These are phyloP conservation scores for Xanthostigma xanthostigma DNA, from an alignment of 2,888 invertebrate genomes.

Conservation along the genomic window DNA sequence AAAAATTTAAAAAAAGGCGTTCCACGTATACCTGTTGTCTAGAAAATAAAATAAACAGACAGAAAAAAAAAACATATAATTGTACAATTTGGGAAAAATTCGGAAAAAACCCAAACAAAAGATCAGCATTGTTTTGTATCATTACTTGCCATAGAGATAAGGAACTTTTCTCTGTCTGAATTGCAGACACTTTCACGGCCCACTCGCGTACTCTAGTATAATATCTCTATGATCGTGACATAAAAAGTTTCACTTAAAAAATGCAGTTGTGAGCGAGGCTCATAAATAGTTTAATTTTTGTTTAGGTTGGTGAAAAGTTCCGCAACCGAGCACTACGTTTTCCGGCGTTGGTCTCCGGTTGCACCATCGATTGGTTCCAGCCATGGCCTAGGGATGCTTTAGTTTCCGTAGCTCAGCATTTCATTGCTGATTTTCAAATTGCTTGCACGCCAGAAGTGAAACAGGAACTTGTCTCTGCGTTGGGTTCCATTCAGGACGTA, in stretches of 20 bases:
- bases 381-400: constrained; percentile 95
- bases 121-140: too few relatives aligned
- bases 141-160: too few relatives aligned
- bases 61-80: too few relatives aligned
- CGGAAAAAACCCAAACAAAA: too few relatives aligned
- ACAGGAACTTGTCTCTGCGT: constrained; percentile 68
- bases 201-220: too few relatives aligned
- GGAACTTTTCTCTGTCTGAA: too few relatives aligned
- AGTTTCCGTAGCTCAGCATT: constrained; percentile 84
- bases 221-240: too few relatives aligned
- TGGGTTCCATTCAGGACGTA: constrained; percentile 88
- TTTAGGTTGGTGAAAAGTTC: constrained; percentile 87
- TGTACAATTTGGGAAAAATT: too few relatives aligned
- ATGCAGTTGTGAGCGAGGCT: neutral
- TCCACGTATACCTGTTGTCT: too few relatives aligned
- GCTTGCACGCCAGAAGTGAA: constrained; percentile 76
- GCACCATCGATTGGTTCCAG: constrained; percentile 97
- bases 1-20: too few relatives aligned
- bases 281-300: constrained; percentile 13
- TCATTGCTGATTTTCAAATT: constrained; percentile 75
- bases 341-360: constrained; percentile 92
- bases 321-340: constrained; percentile 79
- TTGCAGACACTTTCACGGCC: constrained; percentile 1
- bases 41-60: too few relatives aligned
- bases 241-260: neutral